Evolutionary conservation across 2,888 invertebrate genomes (phyloP).

Genomic region (Macroteleia sp.): DNA sequence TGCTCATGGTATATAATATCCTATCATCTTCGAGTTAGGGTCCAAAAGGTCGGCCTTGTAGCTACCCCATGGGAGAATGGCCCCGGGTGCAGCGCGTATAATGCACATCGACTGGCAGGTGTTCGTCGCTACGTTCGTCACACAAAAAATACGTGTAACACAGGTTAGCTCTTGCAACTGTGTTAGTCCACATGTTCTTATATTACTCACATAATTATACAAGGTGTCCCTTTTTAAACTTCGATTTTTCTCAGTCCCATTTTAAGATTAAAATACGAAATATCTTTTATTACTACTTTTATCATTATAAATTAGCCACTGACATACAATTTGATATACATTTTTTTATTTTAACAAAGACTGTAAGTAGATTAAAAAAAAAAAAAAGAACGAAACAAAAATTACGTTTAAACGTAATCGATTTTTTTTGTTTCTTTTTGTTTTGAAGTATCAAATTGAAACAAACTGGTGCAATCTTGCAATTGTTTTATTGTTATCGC

Average conservation of each 20-base stretch:
- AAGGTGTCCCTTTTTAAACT: conserved; percentile 19
- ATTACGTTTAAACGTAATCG: too few relatives aligned
- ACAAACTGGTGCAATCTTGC: neutral
- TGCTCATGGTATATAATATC: conserved; percentile 35
- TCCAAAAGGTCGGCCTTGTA: conserved; percentile 55
- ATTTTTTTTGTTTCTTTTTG: too few relatives aligned
- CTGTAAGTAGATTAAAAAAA: too few relatives aligned
- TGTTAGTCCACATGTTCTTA: conserved; percentile 23
- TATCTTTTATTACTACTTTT: too few relatives aligned
- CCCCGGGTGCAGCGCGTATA: conserved; percentile 53
- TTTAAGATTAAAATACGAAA: neutral
- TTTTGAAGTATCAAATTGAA: neutral
- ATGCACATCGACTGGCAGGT: conserved; percentile 56
- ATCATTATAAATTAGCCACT: too few relatives aligned
- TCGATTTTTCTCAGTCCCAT: neutral
- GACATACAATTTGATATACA: too few relatives aligned
- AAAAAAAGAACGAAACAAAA: too few relatives aligned
- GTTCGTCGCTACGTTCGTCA: conserved; percentile 47
- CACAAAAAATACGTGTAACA: conserved; percentile 55
- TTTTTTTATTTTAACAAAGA: too few relatives aligned
- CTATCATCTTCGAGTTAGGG: conserved; percentile 49
- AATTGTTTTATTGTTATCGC: conserved; percentile 3
- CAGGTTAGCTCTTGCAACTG: conserved; percentile 43
- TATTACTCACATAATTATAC: conserved; percentile 32
- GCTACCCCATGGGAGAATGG: conserved; percentile 58